Conservation (phyloP, 2,113 vertebrate species). For the Cyanoramphus novaezelandiae region DNA sequence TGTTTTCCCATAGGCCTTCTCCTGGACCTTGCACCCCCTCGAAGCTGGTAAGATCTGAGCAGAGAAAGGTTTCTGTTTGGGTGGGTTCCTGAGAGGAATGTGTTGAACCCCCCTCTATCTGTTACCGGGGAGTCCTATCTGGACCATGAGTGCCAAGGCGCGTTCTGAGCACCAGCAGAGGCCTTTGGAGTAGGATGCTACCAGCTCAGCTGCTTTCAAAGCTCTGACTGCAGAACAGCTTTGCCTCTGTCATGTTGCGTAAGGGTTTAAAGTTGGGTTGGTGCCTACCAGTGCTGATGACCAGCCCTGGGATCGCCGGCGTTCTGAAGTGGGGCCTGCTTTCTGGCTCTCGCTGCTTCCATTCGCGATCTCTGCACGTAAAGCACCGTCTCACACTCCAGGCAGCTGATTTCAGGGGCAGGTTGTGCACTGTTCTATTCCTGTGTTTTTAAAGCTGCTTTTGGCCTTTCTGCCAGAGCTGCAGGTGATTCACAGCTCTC, state of each 20-base stretch:
- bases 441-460: not conserved
- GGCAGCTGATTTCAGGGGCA: not conserved
- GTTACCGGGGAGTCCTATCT: not conserved
- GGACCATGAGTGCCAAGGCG: not conserved
- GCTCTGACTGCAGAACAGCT: not conserved
- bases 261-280: not conserved
- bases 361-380: not conserved
- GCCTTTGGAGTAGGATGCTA: not conserved
- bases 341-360: not conserved
- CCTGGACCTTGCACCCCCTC: not conserved
- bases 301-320: no score
- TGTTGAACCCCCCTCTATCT: not conserved
- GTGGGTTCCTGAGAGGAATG: not conserved
- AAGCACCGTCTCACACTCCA: not conserved
- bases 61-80: not conserved
- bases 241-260: not conserved
- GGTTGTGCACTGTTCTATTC: not conserved
- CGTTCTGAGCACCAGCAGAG: not conserved
- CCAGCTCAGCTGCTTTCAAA: rapidly evolving
- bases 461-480: not conserved
- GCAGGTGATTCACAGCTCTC: not conserved
- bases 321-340: not conserved
- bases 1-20: not conserved
- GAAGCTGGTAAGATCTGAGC: slow-evolving; percentile 42
- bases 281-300: not conserved